These are phyloP conservation scores for Diarsia mendica DNA, from an alignment of 2,888 invertebrate species.

Conservation along the genomic window DNA sequence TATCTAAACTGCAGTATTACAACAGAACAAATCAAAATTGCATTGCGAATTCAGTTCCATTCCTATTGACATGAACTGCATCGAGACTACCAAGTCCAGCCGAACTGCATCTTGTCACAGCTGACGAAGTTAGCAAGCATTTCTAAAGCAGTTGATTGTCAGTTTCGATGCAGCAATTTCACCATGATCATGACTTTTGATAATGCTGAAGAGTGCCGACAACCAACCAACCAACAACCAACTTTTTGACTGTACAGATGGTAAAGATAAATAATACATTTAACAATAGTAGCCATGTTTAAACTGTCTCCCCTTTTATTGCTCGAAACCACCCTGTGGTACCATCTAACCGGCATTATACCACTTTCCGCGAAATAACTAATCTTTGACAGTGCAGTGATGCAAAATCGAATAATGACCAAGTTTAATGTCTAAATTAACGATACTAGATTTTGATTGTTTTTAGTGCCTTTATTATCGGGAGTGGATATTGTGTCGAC, in stretches of 20 bases:
- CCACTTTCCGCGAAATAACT: not conserved
- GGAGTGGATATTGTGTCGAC: slow-evolving; percentile 37
- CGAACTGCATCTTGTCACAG: not conserved
- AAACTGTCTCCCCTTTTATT: not conserved
- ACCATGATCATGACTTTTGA: not conserved
- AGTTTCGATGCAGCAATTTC: not conserved
- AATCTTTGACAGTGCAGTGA: too few species aligned
- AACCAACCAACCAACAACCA: not conserved
- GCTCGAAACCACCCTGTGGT: not conserved
- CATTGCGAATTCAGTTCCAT: not conserved
- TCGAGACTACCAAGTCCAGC: not conserved
- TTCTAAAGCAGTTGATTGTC: not conserved
- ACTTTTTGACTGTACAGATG: not conserved
- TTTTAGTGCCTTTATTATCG: slow-evolving; percentile 37
- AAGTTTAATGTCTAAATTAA: slow-evolving; percentile 11
- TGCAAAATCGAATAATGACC: not conserved
- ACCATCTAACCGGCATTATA: not conserved
- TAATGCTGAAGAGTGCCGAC: not conserved
- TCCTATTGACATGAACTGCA: not conserved
- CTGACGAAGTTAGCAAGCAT: not conserved
- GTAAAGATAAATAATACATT: not conserved
- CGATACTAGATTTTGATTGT: slow-evolving; percentile 34
- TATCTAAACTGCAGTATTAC: not conserved
- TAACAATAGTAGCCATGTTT: not conserved
- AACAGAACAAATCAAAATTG: not conserved